These are phyloP conservation scores for Scelioninae gen. 2 DNA, from an alignment of 2,888 invertebrate species.

Conservation along the genomic window DNA sequence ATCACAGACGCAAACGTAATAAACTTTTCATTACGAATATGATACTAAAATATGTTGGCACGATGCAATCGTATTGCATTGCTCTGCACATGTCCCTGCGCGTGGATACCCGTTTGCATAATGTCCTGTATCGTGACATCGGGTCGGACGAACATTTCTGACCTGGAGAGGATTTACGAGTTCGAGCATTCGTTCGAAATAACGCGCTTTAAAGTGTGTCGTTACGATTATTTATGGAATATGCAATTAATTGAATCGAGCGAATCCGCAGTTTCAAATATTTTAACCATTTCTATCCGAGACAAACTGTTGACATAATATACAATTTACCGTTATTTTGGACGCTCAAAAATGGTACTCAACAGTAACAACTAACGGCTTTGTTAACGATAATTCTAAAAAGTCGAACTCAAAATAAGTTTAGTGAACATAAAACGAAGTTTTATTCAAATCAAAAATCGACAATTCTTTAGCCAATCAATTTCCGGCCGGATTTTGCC, in stretches of 20 bases:
- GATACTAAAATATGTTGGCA: slow-evolving; percentile 36
- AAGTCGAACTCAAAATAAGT: no score
- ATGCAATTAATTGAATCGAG: slow-evolving; percentile 26
- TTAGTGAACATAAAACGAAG: no score
- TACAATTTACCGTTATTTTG: no score
- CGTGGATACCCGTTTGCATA: slow-evolving; percentile 36
- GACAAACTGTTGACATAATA: no score
- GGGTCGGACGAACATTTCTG: slow-evolving; percentile 22
- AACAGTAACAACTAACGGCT: no score
- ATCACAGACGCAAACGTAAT: slow-evolving; percentile 24
- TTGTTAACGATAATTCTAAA: no score
- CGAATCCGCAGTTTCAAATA: no score
- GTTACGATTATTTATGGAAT: slow-evolving; percentile 25
- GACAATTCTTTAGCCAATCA: no score
- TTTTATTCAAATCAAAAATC: no score
- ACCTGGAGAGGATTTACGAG: slow-evolving; percentile 36
- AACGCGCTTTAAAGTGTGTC: slow-evolving; percentile 19
- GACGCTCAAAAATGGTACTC: no score
- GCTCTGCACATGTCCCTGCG: slow-evolving; percentile 1
- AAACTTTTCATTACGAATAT: slow-evolving; percentile 46
- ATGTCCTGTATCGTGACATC: slow-evolving; percentile 29
- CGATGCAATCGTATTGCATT: slow-evolving; percentile 12
- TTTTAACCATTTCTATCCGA: no score
- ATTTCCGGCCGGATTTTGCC: no score
- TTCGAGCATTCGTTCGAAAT: slow-evolving; percentile 11